Base-by-base conservation (phyloP, 2,797 vertebrate species). In the Miichthys miiuy region DNA sequence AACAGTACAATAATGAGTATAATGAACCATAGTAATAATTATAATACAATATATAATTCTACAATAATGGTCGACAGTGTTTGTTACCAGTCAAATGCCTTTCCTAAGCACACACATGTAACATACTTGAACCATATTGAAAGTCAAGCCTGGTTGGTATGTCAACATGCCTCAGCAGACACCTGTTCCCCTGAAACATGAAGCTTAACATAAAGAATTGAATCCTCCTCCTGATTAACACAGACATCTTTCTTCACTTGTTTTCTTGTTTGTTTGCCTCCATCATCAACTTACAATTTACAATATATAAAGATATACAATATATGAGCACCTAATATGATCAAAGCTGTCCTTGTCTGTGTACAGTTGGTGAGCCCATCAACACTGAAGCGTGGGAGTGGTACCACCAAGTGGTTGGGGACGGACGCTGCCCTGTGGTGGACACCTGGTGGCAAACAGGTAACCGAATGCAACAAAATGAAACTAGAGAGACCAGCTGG, bases 361-460 rank as follows among this genome's bases (percentile, higher is more conserved):
- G 75, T 70, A 2, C 91, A 99, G 98, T 99, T 89, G 98, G 98
- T 60, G 98, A 99, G 82, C 98, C 97, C 68, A 99, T 99, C 94
- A 99, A 99, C 94, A 94, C 94, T 0, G 98, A 99, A 80, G 97
- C 98, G 0, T 99, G 98, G 98, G 96, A 98, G 52, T 99, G 98
- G 98, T 97, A 98, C 85, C 84, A 97, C 89, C 86, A 90, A 0
- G 97, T 99, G 70, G 97, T 99, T 20, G 98, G 98, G 61, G 97
- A 97, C 0, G 75, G 95, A 60, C 95, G 94, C 81, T 98, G 97
- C 77, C 94, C 96, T 4, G 93, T 99, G 6, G 96, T 99, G 87
- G 98, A 99, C 87, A 99, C 98, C 0, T 99, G 98, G 98, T 99
- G 98, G 98, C 98, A 99, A 93, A 99, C 97, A 82, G 98, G 98